A percentile compares a stretch with the other conserved stretches of the same genome.
phyloP scores from a whole-genome alignment of 2,113 vertebrate species.

The Butorides virescens region DNA sequence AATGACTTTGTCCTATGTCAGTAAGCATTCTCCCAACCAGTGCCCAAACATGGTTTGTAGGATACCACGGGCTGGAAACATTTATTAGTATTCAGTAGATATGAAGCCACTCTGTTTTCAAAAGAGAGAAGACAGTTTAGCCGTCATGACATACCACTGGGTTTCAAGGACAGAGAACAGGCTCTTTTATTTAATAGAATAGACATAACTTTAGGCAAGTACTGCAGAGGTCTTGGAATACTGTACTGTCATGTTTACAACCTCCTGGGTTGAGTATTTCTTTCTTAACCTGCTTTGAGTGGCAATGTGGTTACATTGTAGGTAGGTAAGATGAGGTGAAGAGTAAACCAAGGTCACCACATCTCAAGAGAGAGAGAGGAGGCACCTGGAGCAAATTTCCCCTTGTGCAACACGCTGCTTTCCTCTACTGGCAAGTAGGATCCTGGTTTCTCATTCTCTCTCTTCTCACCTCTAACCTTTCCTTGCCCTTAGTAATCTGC shows the following conservation, averaged over 20 bases:
- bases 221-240: not conserved
- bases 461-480: not conserved
- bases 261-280: not conserved
- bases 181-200: not conserved
- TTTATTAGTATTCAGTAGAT: not conserved
- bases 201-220: not conserved
- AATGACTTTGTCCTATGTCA: not conserved
- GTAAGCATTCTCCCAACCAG: fast-evolving
- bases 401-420: too few relatives aligned
- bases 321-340: not conserved
- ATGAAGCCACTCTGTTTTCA: fast-evolving
- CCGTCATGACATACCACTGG: fast-evolving
- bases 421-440: not conserved
- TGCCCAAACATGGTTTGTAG: not conserved
- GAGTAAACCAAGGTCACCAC: not conserved
- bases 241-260: not conserved
- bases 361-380: not conserved
- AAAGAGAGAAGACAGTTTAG: not conserved
- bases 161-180: not conserved
- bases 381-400: not conserved
- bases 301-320: not conserved
- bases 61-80: not conserved
- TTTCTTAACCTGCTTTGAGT: not conserved
- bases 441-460: not conserved
- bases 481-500: not conserved